A percentile compares a stretch with the other conserved stretches of the same genome.
Conservation (phyloP, 2,888 invertebrate species). For the Ommatoiulus sabulosus region DNA sequence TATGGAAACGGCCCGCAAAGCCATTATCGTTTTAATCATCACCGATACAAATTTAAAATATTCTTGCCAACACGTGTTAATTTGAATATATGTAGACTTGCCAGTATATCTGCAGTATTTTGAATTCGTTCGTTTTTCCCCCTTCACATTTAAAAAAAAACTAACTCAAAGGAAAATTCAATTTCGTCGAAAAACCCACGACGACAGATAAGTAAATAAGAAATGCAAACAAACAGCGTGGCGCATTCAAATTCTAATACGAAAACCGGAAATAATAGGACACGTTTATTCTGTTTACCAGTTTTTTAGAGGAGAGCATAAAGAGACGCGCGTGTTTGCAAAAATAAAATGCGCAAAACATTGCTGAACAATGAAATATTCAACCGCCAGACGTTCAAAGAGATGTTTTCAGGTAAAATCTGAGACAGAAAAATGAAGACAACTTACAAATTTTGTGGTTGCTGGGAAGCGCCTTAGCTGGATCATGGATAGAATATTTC, state of each 20-base stretch:
- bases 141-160: not conserved
- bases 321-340: slow-evolving; percentile 6
- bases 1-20: not conserved
- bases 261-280: slow-evolving; percentile 21
- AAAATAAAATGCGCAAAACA: not conserved
- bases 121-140: not conserved
- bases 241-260: slow-evolving; percentile 4
- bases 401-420: not conserved
- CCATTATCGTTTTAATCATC: not conserved
- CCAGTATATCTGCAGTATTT: not conserved
- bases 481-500: not conserved
- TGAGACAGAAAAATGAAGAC: not conserved
- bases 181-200: not conserved
- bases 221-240: slow-evolving; percentile 27
- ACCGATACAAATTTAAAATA: not conserved
- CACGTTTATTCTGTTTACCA: not conserved
- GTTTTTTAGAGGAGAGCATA: not conserved
- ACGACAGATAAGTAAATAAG: not conserved
- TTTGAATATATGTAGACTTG: not conserved
- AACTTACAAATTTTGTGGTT: not conserved
- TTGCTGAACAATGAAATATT: not conserved
- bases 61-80: not conserved
- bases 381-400: not conserved
- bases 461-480: not conserved
- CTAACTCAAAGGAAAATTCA: not conserved